phyloP scores from a whole-genome alignment of 2,113 vertebrate genomes.

The Poeciliopsis turrubarensis region DNA sequence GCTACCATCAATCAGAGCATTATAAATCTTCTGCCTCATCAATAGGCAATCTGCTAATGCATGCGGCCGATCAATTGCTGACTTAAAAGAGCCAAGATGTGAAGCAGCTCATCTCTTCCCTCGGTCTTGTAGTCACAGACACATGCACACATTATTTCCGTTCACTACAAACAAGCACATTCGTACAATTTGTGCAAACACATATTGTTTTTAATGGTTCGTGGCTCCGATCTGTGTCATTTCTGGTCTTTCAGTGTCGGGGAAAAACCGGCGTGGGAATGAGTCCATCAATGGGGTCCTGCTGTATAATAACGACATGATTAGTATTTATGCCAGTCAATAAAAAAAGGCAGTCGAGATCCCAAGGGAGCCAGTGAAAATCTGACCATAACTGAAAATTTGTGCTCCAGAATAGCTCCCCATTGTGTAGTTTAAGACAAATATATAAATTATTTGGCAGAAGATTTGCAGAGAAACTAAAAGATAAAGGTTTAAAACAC shows the following conservation, averaged over 20 bases:
- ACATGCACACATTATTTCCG: slow-evolving; percentile 7
- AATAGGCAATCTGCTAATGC: slow-evolving; percentile 86
- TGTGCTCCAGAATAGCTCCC: slow-evolving; percentile 3
- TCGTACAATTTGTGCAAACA: slow-evolving; percentile 39
- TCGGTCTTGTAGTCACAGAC: background rate
- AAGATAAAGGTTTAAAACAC: background rate
- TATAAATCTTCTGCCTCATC: slow-evolving; percentile 82
- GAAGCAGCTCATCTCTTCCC: slow-evolving; percentile 56
- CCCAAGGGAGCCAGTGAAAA: background rate
- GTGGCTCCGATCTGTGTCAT: slow-evolving; percentile 50
- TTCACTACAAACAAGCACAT: slow-evolving; percentile 44
- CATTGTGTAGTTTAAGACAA: background rate
- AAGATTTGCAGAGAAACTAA: background rate
- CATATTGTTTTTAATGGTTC: slow-evolving; percentile 38
- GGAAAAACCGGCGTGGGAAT: slow-evolving; percentile 5
- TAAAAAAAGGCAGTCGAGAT: slow-evolving; percentile 27
- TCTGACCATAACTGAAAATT: slow-evolving; percentile 5
- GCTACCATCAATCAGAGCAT: slow-evolving; percentile 71
- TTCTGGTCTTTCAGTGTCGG: slow-evolving; percentile 31
- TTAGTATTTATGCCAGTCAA: slow-evolving; percentile 38
- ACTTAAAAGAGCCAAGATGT: slow-evolving; percentile 61
- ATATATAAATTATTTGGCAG: background rate
- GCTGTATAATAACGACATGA: slow-evolving; percentile 45
- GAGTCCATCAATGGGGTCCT: slow-evolving; percentile 14
- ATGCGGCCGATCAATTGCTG: slow-evolving; percentile 78